Base-by-base conservation (phyloP, 2,797 vertebrate genomes). In the Acropternis orthonyx region DNA sequence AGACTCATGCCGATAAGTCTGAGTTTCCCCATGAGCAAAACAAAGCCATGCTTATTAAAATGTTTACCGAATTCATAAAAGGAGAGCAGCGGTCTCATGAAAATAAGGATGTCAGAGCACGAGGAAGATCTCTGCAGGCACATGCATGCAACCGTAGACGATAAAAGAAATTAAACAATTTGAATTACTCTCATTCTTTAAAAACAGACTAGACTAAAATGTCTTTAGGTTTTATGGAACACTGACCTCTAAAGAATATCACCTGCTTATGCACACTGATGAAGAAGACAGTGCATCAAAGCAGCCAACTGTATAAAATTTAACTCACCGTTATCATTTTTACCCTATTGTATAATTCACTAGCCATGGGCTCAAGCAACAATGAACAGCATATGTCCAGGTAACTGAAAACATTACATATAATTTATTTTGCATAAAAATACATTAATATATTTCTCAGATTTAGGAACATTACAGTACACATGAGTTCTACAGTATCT, bases 41-140 rank as follows among this genome's bases (percentile, higher is more conserved):
- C 34, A 28, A 96, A 97, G 96, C 77, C 93, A 95, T 43, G 88
- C 84, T 95, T 96, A 94, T 96, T 96, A 95, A 98, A 96, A 92
- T 92, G 88, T 97, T 97, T 97, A 92, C 92, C 93, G 92, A 86
- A 69, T 44, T 84, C 63, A 81, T 75, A 84, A 89, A 62, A 96
- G 59, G 68, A 77, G 78, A 94, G 78, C 87, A 95, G 92, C 6
- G 32, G 85, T 97, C 88, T 95, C 72, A 77, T 94, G 92, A 93
- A 97, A 97, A 95, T 6, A 89, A 71, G 78, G 84, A 95, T 37
- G 63, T 86, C 74, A 85, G 81, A 95, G 52, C 56, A 89, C 76
- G 56, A 96, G 65, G 55, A 65, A 68, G 90, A 94, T 54, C 89
- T 93, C 75, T 72, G 88, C 2, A 80, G 78, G 52, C 22, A 55